These are phyloP conservation scores for Epirrhoe tristata DNA, from an alignment of 2,888 invertebrate species.

Conservation along the genomic window DNA sequence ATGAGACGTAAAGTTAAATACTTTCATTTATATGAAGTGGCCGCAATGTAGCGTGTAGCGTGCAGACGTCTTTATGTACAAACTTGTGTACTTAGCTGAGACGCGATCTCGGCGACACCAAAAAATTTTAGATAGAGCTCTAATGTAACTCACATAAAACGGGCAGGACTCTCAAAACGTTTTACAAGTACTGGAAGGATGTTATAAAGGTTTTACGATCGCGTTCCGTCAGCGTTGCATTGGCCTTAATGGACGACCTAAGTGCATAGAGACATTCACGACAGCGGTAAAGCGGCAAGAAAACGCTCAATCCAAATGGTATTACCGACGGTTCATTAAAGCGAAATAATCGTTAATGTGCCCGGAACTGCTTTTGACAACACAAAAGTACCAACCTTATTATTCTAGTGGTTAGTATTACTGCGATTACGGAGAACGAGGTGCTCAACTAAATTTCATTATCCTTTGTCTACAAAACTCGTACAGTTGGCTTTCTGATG, in stretches of 20 bases:
- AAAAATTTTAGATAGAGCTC: constrained; percentile 64
- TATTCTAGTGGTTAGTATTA: constrained; percentile 11
- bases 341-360: constrained; percentile 45
- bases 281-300: constrained; percentile 69
- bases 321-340: constrained; percentile 65
- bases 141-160: constrained; percentile 77
- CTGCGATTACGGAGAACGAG: constrained; percentile 3
- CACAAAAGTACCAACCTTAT: constrained; percentile 9
- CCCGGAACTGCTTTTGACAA: constrained; percentile 44
- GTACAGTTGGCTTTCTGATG: constrained; percentile 4
- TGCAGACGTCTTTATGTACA: constrained; percentile 63
- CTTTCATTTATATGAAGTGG: constrained; percentile 55
- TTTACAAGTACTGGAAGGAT: constrained; percentile 85
- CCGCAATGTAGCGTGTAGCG: constrained; percentile 44
- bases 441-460: constrained; percentile 9
- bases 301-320: constrained; percentile 63
- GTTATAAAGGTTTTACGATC: constrained; percentile 84
- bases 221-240: constrained; percentile 82
- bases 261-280: constrained; percentile 84
- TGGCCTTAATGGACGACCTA: constrained; percentile 83
- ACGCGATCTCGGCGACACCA: constrained; percentile 55
- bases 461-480: neutral
- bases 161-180: constrained; percentile 77
- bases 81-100: constrained; percentile 58
- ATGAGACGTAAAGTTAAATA: constrained; percentile 62